Percentiles rank a stretch among this genome's conserved stretches.
Conservation (phyloP, 64 coral and sea anemone genomes). For the Porites lutea region DNA sequence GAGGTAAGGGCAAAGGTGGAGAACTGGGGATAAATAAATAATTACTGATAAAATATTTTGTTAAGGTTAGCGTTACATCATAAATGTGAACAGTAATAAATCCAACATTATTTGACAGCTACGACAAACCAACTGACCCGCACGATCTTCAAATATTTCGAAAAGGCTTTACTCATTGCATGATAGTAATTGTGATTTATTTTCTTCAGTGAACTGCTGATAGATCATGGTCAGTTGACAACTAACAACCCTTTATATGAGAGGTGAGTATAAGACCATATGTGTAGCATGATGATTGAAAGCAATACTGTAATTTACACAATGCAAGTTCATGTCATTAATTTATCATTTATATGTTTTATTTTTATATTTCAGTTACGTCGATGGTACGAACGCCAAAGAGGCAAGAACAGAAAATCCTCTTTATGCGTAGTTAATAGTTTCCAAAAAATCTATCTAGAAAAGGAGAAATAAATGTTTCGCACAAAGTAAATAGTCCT, state of each 20-base stretch:
- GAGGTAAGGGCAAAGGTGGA: neutral
- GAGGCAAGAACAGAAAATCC: constrained; percentile 29
- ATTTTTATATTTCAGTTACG: neutral
- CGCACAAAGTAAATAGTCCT: no score
- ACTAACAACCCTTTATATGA: constrained; percentile 26
- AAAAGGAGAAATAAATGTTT: neutral
- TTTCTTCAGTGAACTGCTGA: neutral
- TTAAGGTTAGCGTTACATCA: no score
- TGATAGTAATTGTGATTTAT: neutral
- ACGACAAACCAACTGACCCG: no score
- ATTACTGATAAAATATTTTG: no score
- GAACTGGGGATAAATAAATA: neutral
- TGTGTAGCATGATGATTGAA: no score
- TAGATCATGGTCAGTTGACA: neutral
- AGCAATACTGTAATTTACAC: no score
- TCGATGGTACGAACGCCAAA: neutral
- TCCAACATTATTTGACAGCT: no score
- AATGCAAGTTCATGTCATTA: no score
- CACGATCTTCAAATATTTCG: no score
- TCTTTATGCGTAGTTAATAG: neutral
- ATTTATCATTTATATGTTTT: no score
- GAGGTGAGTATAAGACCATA: neutral
- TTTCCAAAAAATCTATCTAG: neutral
- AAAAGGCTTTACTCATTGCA: no score
- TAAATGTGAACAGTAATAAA: no score